Conservation (phyloP, 2,113 vertebrate species). For the Fregetta grallaria region DNA sequence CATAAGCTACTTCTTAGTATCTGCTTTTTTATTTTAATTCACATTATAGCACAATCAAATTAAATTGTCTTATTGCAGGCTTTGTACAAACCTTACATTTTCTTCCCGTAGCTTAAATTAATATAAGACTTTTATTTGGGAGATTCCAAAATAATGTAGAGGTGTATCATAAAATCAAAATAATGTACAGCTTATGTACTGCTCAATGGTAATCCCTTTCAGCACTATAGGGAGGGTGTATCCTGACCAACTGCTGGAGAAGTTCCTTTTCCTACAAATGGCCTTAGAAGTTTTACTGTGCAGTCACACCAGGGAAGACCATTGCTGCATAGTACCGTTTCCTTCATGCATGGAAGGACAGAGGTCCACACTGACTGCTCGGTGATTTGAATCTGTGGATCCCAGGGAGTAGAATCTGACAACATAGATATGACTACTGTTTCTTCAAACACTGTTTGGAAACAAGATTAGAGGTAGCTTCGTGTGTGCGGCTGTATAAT, state of each 20-base stretch:
- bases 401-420: background rate
- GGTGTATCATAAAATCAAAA: too few relatives aligned
- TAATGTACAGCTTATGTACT: background rate
- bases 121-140: background rate
- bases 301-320: background rate
- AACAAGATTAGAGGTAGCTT: background rate
- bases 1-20: background rate
- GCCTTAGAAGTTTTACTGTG: background rate
- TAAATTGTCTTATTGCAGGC: background rate
- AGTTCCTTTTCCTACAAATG: background rate
- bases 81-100: background rate
- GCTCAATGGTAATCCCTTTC: background rate
- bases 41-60: background rate
- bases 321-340: background rate
- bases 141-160: background rate
- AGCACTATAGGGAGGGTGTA: background rate
- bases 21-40: background rate
- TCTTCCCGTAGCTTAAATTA: background rate
- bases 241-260: background rate
- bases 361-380: background rate
- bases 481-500: background rate
- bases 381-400: background rate
- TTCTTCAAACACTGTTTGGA: background rate
- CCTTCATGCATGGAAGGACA: background rate
- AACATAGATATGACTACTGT: background rate